phyloP scores from a whole-genome alignment of 92 coral and sea anemone species.

The Parazoanthus darwini region DNA sequence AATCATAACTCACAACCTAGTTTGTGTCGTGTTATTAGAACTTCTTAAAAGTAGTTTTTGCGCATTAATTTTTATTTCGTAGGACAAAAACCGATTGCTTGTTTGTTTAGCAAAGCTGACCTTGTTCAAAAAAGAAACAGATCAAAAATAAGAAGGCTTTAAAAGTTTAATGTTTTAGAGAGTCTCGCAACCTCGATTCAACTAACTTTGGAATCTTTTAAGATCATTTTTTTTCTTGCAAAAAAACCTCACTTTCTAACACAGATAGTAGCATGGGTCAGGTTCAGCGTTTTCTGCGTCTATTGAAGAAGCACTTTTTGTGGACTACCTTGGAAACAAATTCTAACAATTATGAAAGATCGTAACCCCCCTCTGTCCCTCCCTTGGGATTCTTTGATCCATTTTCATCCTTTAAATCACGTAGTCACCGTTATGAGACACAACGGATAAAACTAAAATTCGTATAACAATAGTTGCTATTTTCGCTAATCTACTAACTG shows the following conservation, averaged over 20 bases:
- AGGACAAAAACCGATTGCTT: not conserved
- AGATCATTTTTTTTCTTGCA: not conserved
- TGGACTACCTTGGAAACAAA: not conserved
- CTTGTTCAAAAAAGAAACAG: not conserved
- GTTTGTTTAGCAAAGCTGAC: not conserved
- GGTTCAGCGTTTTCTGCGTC: too few relatives aligned
- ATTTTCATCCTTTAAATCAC: not conserved
- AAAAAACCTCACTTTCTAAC: not conserved
- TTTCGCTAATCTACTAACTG: slow-evolving; percentile 22
- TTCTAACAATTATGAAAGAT: not conserved
- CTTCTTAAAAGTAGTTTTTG: not conserved
- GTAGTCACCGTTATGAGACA: not conserved
- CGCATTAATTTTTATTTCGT: not conserved
- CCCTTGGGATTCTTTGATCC: not conserved
- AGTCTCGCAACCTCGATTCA: not conserved
- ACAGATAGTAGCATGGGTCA: not conserved
- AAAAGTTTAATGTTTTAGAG: not conserved
- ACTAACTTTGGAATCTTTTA: too few relatives aligned
- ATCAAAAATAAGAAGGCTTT: not conserved
- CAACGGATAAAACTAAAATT: not conserved
- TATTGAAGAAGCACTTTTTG: not conserved
- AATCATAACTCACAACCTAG: not conserved
- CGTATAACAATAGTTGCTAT: not conserved
- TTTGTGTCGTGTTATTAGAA: not conserved
- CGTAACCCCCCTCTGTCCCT: not conserved